A percentile compares a stretch with the other conserved stretches of the same genome.
These are phyloP conservation scores for Microcebus ravelobensis DNA, from an alignment of 2,113 vertebrate genomes.

Conservation along the genomic window DNA sequence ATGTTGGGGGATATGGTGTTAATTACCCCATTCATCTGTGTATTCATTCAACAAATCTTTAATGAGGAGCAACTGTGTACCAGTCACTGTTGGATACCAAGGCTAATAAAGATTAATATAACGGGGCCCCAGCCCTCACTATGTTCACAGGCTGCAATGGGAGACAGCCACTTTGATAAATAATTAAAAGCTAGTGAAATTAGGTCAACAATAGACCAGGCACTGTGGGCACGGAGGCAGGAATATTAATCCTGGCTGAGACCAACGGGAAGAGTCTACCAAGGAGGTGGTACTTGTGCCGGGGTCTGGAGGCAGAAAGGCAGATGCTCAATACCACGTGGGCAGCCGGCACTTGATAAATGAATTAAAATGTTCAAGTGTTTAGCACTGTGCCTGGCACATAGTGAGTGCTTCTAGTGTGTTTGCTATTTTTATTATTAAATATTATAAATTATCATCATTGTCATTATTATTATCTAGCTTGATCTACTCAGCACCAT, in stretches of 20 bases:
- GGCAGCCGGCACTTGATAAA: background rate
- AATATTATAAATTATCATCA: background rate
- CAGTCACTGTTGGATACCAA: background rate
- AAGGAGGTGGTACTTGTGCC: background rate
- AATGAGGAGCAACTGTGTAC: conserved; percentile 54
- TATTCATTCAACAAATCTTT: conserved; percentile 53
- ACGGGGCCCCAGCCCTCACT: conserved; percentile 12
- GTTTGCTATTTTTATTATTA: conserved; percentile 1
- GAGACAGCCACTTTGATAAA: conserved; percentile 55
- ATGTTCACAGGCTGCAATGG: conserved; percentile 23
- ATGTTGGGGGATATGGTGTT: background rate
- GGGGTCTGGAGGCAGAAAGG: background rate
- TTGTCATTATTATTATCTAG: background rate
- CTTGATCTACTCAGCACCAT: background rate
- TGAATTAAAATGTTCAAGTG: background rate
- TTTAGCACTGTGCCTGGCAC: background rate
- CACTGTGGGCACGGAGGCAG: background rate
- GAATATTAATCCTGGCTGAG: conserved; percentile 18
- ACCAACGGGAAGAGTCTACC: background rate
- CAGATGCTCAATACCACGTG: background rate
- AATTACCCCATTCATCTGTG: conserved; percentile 32
- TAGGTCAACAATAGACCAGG: conserved; percentile 54
- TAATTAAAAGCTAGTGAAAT: conserved; percentile 64
- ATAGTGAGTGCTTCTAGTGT: background rate
- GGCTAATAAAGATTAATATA: conserved; percentile 48